Conservation (phyloP, 2,113 vertebrate species). For the Aplodontia rufa region DNA sequence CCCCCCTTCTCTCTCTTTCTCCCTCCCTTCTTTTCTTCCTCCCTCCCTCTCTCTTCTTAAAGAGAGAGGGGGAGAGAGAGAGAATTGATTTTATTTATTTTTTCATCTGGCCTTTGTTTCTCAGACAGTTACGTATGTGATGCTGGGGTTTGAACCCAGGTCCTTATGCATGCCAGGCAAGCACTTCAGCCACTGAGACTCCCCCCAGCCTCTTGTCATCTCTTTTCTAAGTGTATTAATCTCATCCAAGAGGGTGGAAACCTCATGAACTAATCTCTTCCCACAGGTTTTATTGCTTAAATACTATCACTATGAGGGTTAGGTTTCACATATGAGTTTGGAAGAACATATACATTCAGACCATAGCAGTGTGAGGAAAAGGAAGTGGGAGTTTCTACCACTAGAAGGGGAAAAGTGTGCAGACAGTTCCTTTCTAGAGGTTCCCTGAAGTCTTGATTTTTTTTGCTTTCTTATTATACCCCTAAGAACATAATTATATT, state of each 20-base stretch:
- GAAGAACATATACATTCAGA: neutral
- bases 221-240: neutral
- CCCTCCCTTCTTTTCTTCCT: neutral
- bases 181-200: too few relatives aligned
- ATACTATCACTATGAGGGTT: neutral
- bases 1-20: neutral
- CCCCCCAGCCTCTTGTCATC: too few relatives aligned
- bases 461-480: neutral
- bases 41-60: too few relatives aligned
- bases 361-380: neutral
- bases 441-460: neutral
- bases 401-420: neutral
- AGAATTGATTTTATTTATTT: too few relatives aligned
- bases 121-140: too few relatives aligned
- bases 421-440: neutral
- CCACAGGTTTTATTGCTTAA: neutral
- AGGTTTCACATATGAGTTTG: slow-evolving; percentile 1
- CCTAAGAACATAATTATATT: neutral
- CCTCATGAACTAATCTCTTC: neutral
- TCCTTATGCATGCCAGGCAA: too few relatives aligned
- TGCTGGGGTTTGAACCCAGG: too few relatives aligned
- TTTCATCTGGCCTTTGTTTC: too few relatives aligned
- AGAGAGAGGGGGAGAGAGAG: too few relatives aligned
- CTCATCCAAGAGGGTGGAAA: neutral
- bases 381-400: neutral